phyloP scores from a whole-genome alignment of 2,113 vertebrate species.

The Corythornis madagascariensis region DNA sequence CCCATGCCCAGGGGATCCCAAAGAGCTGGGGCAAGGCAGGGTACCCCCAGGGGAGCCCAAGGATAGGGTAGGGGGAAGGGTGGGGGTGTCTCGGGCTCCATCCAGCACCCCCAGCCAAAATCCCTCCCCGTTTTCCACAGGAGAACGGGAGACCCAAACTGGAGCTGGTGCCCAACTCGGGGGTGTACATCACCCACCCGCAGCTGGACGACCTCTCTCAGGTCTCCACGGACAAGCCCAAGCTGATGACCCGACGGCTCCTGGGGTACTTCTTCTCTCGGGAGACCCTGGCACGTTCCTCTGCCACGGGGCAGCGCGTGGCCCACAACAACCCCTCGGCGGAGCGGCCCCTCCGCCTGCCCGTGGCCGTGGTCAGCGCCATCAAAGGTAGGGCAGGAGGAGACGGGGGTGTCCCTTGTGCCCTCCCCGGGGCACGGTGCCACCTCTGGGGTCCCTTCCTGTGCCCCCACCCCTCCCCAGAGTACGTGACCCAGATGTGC shows the following conservation, averaged over 20 bases:
- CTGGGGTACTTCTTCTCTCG: slow-evolving; percentile 25
- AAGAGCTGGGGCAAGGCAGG: not conserved
- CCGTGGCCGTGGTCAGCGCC: not conserved
- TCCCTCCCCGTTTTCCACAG: not conserved
- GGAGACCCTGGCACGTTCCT: not conserved
- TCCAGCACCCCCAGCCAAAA: not conserved
- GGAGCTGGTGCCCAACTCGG: slow-evolving; percentile 20
- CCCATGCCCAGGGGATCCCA: too few relatives aligned
- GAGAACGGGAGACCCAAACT: slow-evolving; percentile 23
- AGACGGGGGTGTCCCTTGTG: not conserved
- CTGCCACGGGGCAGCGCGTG: not conserved
- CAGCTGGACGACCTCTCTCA: slow-evolving; percentile 33
- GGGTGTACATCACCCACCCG: slow-evolving; percentile 11
- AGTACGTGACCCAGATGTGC: slow-evolving; percentile 2
- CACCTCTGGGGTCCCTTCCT: not conserved
- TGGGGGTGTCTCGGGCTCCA: not conserved
- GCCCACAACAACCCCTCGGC: slow-evolving; percentile 24
- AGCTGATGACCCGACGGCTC: slow-evolving; percentile 24
- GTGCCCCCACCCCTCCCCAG: not conserved
- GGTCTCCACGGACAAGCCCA: slow-evolving; percentile 24
- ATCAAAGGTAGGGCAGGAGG: not conserved
- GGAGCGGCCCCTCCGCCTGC: slow-evolving; percentile 19
- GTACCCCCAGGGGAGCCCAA: not conserved
- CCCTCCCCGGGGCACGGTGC: rapidly evolving
- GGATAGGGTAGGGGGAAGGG: too few relatives aligned